Conservation (phyloP, 2,888 invertebrate species). For the Asteroscopus sphinx region DNA sequence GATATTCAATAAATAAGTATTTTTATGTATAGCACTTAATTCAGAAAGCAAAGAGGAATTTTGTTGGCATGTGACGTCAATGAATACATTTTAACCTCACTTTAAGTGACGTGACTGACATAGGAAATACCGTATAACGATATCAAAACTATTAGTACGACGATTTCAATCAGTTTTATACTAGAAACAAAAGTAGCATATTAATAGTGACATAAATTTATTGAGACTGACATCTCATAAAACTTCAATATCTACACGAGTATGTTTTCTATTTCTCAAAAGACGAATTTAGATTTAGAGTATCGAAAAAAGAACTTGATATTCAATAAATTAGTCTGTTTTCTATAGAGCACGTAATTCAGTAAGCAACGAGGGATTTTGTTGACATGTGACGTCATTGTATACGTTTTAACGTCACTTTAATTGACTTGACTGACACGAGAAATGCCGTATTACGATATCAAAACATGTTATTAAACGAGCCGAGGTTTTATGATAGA, state of each 20-base stretch:
- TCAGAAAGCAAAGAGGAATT: too few relatives aligned
- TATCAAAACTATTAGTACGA: too few relatives aligned
- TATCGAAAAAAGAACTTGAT: slow-evolving; percentile 8
- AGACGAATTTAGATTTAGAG: not conserved
- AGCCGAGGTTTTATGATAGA: slow-evolving; percentile 32
- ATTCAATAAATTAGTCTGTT: slow-evolving; percentile 35
- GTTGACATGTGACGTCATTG: slow-evolving; percentile 50
- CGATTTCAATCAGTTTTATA: slow-evolving; percentile 32
- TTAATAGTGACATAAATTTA: slow-evolving; percentile 24
- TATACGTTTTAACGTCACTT: slow-evolving; percentile 58
- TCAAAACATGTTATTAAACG: slow-evolving; percentile 48
- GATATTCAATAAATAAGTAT: too few relatives aligned
- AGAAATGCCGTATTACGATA: slow-evolving; percentile 52
- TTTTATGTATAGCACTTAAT: too few relatives aligned
- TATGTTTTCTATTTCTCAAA: slow-evolving; percentile 12
- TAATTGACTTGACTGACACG: slow-evolving; percentile 66
- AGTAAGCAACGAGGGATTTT: slow-evolving; percentile 49
- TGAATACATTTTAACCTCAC: too few relatives aligned
- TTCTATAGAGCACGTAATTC: slow-evolving; percentile 29
- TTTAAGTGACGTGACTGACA: too few relatives aligned
- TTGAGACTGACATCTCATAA: slow-evolving; percentile 10
- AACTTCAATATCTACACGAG: slow-evolving; percentile 10
- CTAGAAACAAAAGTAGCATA: slow-evolving; percentile 4
- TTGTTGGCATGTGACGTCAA: too few relatives aligned
- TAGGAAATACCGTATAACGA: too few relatives aligned